Evolutionary conservation across 2,113 vertebrate species (phyloP), one percentile per base, ranked within the genome.

Genomic region (Poicephalus gulielmi): DNA sequence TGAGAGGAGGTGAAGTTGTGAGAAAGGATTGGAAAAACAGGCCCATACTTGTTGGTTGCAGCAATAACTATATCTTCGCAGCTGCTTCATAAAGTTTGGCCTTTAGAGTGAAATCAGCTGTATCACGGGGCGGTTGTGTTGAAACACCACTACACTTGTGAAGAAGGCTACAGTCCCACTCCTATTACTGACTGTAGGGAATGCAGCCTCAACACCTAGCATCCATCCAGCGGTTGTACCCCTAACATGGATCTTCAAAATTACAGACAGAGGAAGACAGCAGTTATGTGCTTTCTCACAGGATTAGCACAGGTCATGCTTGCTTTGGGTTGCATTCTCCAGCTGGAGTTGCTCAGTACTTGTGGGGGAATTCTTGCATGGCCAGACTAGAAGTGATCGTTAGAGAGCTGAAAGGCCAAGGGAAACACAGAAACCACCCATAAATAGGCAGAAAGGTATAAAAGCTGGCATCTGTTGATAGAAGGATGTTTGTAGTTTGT

Each of bases 61-160:
- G 28, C 47, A 46, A 50, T 41, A 86, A 77, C 52, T 39, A 25
- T 18, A 50, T 70, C 22, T 33, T 92, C 64, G 86, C 30, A 52
- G 43, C n/a, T 86, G 60, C 33, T 37, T 86, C 22, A 25, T 30
- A 22, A 78, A 77, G 52, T 78, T 35, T 46, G 60, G 16, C 47
- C 15, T 57, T 83, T 63, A 57, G 37, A 63, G n/a, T 41, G 27
- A 46, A 78, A 57, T 68, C 28, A 41, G 30, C 33, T 71, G 17
- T 59, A 22, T 67, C 31, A 71, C 0, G 0, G n/a, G 13, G 9
- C 1, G 0, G 50, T 43, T 88, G 31, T 53, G 12, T 60, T 57
- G 30, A 46, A 84, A 64, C 4, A n/a, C 63, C 75, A 5, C 63
- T 60, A 47, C 17, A 23, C 27, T 39, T 49, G 19, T 28, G 39